Conservation (phyloP, 2,113 vertebrate species). For the Mobula birostris region DNA sequence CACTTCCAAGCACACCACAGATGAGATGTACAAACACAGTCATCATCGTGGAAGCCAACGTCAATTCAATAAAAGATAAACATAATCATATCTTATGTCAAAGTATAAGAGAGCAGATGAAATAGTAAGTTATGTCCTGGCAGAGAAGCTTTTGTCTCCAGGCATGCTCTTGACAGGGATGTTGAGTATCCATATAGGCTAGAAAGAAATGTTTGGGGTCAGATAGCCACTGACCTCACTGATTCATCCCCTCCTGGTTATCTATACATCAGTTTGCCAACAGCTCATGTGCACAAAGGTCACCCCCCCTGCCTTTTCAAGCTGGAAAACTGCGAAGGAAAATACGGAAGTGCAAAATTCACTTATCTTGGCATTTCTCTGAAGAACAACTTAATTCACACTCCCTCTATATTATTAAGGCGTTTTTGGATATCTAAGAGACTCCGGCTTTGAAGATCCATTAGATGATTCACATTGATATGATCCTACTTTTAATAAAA, state of each 20-base stretch:
- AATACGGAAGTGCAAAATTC: not conserved
- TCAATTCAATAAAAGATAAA: not conserved
- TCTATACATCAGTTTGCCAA: not conserved
- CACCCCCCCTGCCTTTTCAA: not conserved
- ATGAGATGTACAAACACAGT: too few species aligned
- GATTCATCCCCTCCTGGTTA: not conserved
- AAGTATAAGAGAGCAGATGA: not conserved
- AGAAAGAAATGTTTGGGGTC: not conserved
- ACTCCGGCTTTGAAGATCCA: constrained; percentile 17
- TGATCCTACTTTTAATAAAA: constrained; percentile 16
- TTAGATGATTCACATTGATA: constrained; percentile 2
- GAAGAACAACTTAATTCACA: not conserved
- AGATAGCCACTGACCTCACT: not conserved
- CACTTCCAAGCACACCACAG: too few species aligned
- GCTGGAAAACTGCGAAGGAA: not conserved
- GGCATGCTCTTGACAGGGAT: not conserved
- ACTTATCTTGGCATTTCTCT: not conserved
- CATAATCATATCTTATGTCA: not conserved
- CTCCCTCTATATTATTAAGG: not conserved
- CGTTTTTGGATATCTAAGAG: not conserved
- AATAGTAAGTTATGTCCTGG: not conserved
- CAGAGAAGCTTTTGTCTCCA: not conserved
- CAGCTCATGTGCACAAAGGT: not conserved
- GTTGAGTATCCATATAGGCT: not conserved
- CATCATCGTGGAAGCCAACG: too few species aligned